Evolutionary conservation across 2,888 invertebrate species (phyloP).

Genomic region (Lasioglossum leucozonium): DNA sequence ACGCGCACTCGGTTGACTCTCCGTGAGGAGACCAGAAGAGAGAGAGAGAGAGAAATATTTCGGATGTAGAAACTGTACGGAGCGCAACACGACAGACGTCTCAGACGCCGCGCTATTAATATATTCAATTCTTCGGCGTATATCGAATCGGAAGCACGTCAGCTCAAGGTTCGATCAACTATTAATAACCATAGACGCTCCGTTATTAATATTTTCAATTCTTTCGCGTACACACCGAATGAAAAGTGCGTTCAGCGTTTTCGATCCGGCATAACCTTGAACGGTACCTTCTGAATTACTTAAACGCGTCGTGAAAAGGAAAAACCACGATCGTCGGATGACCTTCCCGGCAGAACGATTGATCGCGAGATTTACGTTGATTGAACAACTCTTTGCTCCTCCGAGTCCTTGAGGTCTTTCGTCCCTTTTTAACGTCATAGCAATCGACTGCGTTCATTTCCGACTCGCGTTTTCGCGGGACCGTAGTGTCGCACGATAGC

Average conservation of each 20-base stretch:
- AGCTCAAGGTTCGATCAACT: neutral
- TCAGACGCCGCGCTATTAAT: neutral
- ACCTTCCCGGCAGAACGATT: neutral
- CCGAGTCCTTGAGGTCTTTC: neutral
- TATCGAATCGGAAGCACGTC: neutral
- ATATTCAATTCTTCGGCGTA: neutral
- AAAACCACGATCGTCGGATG: neutral
- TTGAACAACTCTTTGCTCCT: neutral
- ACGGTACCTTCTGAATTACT: neutral
- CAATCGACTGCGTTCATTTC: neutral
- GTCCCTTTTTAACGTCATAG: neutral
- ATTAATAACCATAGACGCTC: too few relatives aligned
- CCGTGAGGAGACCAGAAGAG: neutral
- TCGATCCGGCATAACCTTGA: neutral
- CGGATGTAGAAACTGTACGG: neutral
- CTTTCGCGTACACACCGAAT: too few relatives aligned
- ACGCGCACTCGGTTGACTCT: neutral
- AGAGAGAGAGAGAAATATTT: too few relatives aligned
- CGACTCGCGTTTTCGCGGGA: neutral
- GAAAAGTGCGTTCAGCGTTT: too few relatives aligned
- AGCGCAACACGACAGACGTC: neutral
- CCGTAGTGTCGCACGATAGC: neutral
- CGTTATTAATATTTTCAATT: neutral
- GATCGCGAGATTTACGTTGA: neutral
- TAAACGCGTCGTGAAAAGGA: neutral